Conservation (phyloP, 2,113 vertebrate genomes). For the Chlorocebus sabaeus region DNA sequence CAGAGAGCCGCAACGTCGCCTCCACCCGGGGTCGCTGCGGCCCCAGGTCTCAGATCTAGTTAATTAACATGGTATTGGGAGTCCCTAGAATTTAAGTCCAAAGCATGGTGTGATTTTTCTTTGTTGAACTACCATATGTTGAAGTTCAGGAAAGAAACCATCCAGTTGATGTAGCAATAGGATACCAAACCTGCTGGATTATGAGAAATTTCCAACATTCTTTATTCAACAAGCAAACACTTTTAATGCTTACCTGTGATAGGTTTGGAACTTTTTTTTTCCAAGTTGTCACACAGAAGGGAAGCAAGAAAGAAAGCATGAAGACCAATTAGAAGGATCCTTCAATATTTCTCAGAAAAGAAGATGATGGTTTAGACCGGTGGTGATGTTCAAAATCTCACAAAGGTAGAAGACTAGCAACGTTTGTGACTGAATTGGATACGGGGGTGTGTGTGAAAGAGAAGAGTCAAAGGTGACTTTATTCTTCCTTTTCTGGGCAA, state of each 20-base stretch:
- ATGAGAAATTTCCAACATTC: not conserved
- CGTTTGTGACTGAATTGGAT: not conserved
- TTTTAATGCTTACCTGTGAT: not conserved
- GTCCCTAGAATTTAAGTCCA: not conserved
- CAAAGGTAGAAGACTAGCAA: not conserved
- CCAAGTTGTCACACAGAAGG: not conserved
- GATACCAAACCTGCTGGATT: not conserved
- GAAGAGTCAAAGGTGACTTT: not conserved
- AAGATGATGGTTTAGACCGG: not conserved
- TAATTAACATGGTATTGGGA: rapidly evolving
- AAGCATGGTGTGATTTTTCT: not conserved
- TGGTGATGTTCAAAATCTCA: not conserved
- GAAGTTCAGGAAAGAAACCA: not conserved
- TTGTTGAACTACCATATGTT: not conserved
- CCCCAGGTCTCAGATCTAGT: not conserved
- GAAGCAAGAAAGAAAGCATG: not conserved
- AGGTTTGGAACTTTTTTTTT: not conserved
- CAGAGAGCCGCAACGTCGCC: too few species aligned
- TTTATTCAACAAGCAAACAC: not conserved
- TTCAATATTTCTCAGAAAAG: not conserved
- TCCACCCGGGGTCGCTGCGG: too few species aligned
- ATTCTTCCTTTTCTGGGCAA: not conserved
- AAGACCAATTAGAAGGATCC: not conserved
- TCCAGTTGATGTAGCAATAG: not conserved
- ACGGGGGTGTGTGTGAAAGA: too few species aligned